phyloP scores from a whole-genome alignment of 2,113 vertebrate genomes.

The Pseudonaja textilis region DNA sequence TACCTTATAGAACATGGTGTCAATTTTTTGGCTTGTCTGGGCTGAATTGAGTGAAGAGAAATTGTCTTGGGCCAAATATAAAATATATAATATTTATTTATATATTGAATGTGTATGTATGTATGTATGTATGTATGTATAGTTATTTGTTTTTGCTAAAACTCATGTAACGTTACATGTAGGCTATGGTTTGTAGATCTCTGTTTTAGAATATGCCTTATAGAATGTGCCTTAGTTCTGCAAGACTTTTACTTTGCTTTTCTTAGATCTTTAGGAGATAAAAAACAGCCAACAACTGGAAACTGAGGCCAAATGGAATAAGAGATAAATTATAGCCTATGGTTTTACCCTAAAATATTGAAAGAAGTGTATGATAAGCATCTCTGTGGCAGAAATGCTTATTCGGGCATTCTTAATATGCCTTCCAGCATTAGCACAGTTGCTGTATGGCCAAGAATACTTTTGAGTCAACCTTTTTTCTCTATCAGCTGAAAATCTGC shows the following conservation, averaged over 20 bases:
- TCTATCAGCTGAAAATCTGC: slow-evolving; percentile 1
- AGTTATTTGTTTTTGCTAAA: neutral
- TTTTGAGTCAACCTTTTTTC: neutral
- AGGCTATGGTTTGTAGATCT: neutral
- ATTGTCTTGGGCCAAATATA: neutral
- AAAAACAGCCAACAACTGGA: neutral
- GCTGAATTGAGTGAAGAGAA: neutral
- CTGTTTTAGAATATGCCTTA: neutral
- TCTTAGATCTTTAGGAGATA: neutral
- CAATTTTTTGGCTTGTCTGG: neutral
- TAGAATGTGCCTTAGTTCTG: neutral
- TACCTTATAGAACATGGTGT: neutral
- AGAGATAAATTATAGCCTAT: neutral
- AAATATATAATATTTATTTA: neutral
- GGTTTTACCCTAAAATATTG: neutral
- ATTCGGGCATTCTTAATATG: neutral
- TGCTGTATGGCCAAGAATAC: slow-evolving; percentile 1
- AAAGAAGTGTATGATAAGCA: neutral
- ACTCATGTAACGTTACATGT: neutral
- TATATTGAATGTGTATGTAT: no score
- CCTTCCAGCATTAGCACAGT: neutral
- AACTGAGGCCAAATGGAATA: neutral
- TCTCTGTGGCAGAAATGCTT: neutral
- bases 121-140: no score
- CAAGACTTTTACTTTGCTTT: neutral